phyloP scores from a whole-genome alignment of 2,113 vertebrate species.

The Cyanoliseus patagonus region DNA sequence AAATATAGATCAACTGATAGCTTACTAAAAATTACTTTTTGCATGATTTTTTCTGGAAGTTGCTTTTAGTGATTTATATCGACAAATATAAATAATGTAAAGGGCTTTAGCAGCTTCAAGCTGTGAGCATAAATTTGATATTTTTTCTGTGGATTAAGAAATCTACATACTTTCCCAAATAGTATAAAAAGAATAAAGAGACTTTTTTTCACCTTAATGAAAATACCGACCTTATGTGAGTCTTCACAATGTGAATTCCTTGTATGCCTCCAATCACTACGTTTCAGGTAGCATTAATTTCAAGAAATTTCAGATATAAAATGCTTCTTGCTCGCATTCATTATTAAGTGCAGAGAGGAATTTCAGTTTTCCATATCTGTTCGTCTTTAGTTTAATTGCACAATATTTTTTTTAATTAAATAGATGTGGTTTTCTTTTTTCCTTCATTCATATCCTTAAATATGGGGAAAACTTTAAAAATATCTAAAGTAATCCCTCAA shows the following conservation, averaged over 20 bases:
- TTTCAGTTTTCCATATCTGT: background rate
- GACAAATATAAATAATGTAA: background rate
- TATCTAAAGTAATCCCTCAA: background rate
- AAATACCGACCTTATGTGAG: background rate
- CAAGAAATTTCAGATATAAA: background rate
- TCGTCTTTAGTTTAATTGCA: background rate
- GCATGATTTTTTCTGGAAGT: background rate
- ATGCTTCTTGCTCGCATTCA: background rate
- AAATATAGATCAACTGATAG: background rate
- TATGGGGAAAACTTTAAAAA: background rate
- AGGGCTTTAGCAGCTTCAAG: background rate
- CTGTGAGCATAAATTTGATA: background rate
- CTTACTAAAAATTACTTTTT: background rate
- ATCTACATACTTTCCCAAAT: background rate
- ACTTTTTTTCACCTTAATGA: background rate
- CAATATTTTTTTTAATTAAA: background rate
- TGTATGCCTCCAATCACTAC: background rate
- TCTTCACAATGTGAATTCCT: background rate
- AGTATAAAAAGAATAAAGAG: background rate
- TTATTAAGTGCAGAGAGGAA: background rate
- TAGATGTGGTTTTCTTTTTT: accelerated
- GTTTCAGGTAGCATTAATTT: background rate
- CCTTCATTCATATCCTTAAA: background rate
- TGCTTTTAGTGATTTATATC: background rate
- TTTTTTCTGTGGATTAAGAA: background rate